Base-by-base conservation (phyloP, 2,113 vertebrate genomes). In the Pitta sordida region DNA sequence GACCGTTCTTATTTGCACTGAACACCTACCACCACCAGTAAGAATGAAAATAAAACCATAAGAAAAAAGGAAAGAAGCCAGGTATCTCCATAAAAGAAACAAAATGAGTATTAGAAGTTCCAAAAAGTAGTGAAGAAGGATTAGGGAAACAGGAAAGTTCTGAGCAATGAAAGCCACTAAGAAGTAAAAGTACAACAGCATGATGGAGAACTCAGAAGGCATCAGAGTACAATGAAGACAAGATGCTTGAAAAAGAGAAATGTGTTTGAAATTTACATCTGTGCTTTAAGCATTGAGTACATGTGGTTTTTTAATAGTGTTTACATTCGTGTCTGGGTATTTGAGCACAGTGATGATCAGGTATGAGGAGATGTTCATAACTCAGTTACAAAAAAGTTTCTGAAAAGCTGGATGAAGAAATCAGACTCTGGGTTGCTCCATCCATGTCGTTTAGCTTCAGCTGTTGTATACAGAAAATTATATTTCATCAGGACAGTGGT, bases 381-480 rank as follows among this genome's bases (percentile, higher is more conserved):
- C 4, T 59, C 6, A n/a, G n/a, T 30, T 27, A 51, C 0, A 1
- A 69, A 68, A 79, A 46, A 1, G 6, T 46, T 78, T 69, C 39
- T 69, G 44, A 78, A 69, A 91, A 51, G 19, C 24, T 63, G 24
- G 67, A 59, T 30, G 26, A 78, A 55, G 32, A 63, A 67, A 84
- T 58, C 17, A 34, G n/a, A 29, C 7, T 49, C 55, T 51, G 13
- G 2, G 12, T 60, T 79, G 22, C 46, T 74, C 9, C 12, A 37
- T 14, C 70, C 19, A 6, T 6, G 12, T 27, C 56, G 22, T 30
- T 36, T 32, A 39, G 13, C 21, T 53, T 58, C 59, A 65, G 19
- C 9, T 43, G 20, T 10, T 0, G 0, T 2, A 48, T 6, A n/a
- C 6, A 32, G 23, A 79, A 79, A 70, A 79, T 16, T 6, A 0